A percentile compares a stretch with the other conserved stretches of the same genome.
Evolutionary conservation across 2,888 invertebrate species (phyloP).

Genomic region (Microchrysa polita): DNA sequence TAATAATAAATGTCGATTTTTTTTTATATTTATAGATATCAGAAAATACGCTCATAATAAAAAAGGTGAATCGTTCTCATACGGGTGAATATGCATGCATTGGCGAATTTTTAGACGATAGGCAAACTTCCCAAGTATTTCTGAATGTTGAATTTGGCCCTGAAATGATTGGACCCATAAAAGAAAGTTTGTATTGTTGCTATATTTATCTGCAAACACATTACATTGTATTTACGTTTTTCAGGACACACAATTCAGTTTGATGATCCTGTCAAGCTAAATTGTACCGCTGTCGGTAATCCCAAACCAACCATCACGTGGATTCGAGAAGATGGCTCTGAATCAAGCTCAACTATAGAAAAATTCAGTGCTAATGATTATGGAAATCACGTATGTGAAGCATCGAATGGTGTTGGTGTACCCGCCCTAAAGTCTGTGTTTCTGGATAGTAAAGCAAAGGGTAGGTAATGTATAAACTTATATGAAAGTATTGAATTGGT

Average conservation of each 20-base stretch:
- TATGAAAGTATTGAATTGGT: too few species aligned
- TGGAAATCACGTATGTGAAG: conserved; percentile 55
- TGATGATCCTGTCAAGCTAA: not conserved
- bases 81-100: conserved; percentile 9
- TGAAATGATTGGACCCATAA: conserved; percentile 10
- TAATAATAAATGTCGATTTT: too few species aligned
- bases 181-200: conserved; percentile 17
- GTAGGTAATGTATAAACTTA: conserved; percentile 24
- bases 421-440: conserved; percentile 30
- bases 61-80: not conserved
- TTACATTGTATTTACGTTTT: not conserved
- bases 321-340: conserved; percentile 4
- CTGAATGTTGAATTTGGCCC: not conserved
- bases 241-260: not conserved
- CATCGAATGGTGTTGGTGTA: conserved; percentile 49
- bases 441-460: conserved; percentile 40
- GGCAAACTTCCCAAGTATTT: not conserved
- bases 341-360: conserved; percentile 35
- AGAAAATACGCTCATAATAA: not conserved
- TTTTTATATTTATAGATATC: too few species aligned
- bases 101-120: not conserved
- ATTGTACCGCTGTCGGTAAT: conserved; percentile 15
- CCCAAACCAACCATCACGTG: conserved; percentile 5
- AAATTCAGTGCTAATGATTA: conserved; percentile 51
- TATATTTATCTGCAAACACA: not conserved